Conservation (phyloP, 2,113 vertebrate genomes). For the Periophthalmus modestus region DNA sequence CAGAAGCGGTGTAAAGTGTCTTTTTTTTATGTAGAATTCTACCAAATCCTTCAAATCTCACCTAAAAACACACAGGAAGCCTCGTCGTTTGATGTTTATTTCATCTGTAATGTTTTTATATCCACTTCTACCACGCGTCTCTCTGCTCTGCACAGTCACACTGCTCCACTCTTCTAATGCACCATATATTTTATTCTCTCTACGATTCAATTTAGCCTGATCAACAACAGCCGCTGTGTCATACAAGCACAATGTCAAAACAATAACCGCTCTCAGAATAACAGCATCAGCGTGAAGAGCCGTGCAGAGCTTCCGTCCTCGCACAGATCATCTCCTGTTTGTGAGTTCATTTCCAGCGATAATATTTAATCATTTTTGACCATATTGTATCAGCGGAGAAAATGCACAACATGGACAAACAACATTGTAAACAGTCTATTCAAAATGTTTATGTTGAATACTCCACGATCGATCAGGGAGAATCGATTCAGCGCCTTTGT, state of each 20-base stretch:
- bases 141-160: slow-evolving; percentile 17
- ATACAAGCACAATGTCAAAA: slow-evolving; percentile 34
- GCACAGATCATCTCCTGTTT: slow-evolving; percentile 23
- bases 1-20: too few species aligned
- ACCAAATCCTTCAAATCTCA: too few species aligned
- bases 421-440: neutral
- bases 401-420: neutral
- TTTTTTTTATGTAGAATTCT: too few species aligned
- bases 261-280: slow-evolving; percentile 40
- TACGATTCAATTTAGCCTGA: slow-evolving; percentile 27
- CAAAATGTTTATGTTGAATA: neutral
- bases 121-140: neutral
- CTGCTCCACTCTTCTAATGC: neutral
- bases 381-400: neutral
- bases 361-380: neutral
- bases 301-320: slow-evolving; percentile 13
- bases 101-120: too few species aligned
- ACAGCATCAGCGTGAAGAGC: slow-evolving; percentile 21
- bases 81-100: too few species aligned
- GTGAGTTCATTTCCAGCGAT: neutral
- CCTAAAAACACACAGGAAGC: too few species aligned
- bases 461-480: neutral
- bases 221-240: slow-evolving; percentile 18
- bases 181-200: neutral
- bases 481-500: neutral